Evolutionary conservation across 2,797 vertebrate species (phyloP).

Genomic region (Arremon aurantiirostris): DNA sequence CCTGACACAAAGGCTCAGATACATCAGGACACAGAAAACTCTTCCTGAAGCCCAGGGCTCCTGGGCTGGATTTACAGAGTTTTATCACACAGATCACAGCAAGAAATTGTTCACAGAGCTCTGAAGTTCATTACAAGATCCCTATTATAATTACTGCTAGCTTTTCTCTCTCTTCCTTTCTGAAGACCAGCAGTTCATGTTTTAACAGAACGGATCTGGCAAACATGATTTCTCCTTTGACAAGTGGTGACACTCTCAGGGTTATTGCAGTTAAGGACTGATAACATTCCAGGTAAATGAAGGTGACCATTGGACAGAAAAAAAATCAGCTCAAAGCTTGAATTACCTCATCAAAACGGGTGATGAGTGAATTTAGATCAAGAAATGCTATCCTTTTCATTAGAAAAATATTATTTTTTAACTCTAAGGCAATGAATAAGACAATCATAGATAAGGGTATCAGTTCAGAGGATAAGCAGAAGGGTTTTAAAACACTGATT

Average conservation of each 20-base stretch:
- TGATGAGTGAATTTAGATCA: neutral
- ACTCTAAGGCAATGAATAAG: slow-evolving; percentile 37
- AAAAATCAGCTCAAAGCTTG: neutral
- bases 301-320: neutral
- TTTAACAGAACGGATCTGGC: neutral
- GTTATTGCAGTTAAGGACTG: neutral
- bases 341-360: neutral
- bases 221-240: neutral
- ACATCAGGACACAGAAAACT: neutral
- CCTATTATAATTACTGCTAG: neutral
- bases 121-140: neutral
- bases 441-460: neutral
- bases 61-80: neutral
- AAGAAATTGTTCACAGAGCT: neutral
- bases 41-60: neutral
- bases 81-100: neutral
- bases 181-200: neutral
- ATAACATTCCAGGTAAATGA: neutral
- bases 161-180: neutral
- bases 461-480: neutral
- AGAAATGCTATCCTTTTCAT: neutral
- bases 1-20: neutral
- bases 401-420: neutral
- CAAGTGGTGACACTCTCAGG: neutral
- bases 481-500: neutral